Percentiles rank a stretch among this genome's conserved stretches.
Conservation (phyloP, 2,888 invertebrate genomes). For the Thera obeliscata region DNA sequence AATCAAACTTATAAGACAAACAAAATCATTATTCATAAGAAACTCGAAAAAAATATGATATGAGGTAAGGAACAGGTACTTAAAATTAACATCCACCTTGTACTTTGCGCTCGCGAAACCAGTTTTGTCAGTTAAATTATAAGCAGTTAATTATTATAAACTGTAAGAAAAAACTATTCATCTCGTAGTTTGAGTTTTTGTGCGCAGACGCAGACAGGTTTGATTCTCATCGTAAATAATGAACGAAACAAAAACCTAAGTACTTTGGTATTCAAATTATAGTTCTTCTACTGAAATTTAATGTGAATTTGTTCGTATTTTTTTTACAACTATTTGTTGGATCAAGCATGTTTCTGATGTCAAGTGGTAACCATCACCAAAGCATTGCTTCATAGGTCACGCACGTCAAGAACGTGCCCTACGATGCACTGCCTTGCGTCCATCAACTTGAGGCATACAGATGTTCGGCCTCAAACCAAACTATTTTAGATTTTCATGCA, state of each 20-base stretch:
- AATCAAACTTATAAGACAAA: no score
- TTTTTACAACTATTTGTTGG: no score
- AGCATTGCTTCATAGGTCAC: no score
- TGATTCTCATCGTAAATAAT: conserved; percentile 40
- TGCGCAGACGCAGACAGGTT: conserved; percentile 23
- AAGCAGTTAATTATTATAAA: conserved; percentile 34
- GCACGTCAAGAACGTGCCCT: no score
- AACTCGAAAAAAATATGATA: conserved; percentile 1
- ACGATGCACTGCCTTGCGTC: no score
- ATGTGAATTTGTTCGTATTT: no score
- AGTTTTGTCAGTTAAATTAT: conserved; percentile 34
- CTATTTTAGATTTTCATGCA: no score
- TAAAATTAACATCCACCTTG: conserved; percentile 29
- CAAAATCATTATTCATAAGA: background rate
- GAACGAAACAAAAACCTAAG: conserved; percentile 30
- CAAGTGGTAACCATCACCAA: no score
- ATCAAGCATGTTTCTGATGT: no score
- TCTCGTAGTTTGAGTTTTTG: conserved; percentile 37
- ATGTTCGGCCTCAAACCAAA: no score
- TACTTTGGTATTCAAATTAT: conserved; percentile 4
- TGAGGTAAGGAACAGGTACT: conserved; percentile 5
- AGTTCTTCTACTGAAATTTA: no score
- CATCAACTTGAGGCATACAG: no score
- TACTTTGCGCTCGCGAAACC: conserved; percentile 40
- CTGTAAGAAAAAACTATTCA: conserved; percentile 37